Base-by-base conservation (phyloP, 1,140 invertebrate species). In the Marisa cornuarietis region DNA sequence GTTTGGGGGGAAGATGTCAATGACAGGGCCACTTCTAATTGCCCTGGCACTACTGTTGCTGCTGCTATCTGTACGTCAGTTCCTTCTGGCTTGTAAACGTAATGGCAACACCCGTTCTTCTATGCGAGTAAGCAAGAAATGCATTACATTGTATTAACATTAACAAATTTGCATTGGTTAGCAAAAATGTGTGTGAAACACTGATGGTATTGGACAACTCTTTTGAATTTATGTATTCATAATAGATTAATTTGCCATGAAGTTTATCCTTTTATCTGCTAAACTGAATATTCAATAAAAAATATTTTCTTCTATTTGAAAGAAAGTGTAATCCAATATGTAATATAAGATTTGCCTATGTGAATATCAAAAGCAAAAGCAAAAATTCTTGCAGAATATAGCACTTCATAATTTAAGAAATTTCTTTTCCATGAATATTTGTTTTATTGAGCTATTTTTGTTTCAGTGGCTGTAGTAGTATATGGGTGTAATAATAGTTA, bases 21-120 rank as follows among this genome's bases (percentile, higher is more conserved):
- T 85, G 83, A 85, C 81, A 16, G 84, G 84, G 0, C 84, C 84
- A 13, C 77, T 85, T 54, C 80, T 85, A 22, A 85, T 85, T 9
- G 83, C 81, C 13, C 52, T 85, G 73, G 81, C 84, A 76, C 74
- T 85, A 16, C 72, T 84, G 31, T 76, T 85, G 72, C 58, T 85
- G 62, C 78, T 85, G 11, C 78, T 85, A 54, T 85, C 83, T 26
- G 71, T 79, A n/a, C 71, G 83, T 62, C 84, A 85, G 80, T 85
- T 85, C 58, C 62, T 84, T 52, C 74, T 84, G 16, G 84, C 83
- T 66, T 72, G 82, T 11, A 85, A 84, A 77, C 79, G 80, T n/a
- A 65, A 65, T 51, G 75, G 51, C 31, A 78, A 61, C 61, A 61
- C 24, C 51, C 62, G 42, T 49, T 65, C 71, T 26, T 71, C 74